phyloP scores from a whole-genome alignment of 2,888 invertebrate genomes.

The Gastracanthus pulcherrimus region DNA sequence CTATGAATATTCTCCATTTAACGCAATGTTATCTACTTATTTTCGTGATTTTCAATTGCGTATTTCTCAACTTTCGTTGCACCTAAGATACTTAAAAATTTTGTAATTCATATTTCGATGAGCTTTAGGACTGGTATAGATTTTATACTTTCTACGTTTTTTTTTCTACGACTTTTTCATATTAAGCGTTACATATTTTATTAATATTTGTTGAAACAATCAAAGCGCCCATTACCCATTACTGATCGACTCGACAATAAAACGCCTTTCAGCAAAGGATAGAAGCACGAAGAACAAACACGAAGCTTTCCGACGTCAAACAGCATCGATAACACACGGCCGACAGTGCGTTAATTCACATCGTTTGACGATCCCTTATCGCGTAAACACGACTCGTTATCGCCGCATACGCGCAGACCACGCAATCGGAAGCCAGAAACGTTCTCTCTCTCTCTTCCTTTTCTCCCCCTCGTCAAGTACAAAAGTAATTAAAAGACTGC shows the following conservation, averaged over 20 bases:
- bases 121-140: too few species aligned
- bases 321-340: not conserved
- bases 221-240: too few species aligned
- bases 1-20: too few species aligned
- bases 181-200: too few species aligned
- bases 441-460: not conserved
- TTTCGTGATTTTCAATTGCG: too few species aligned
- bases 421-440: not conserved
- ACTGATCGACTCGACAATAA: not conserved
- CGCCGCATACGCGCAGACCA: not conserved
- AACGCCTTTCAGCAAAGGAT: not conserved
- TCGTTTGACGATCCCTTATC: slow-evolving; percentile 5
- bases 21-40: too few species aligned
- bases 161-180: too few species aligned
- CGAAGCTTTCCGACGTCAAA: not conserved
- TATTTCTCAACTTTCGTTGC: too few species aligned
- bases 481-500: not conserved
- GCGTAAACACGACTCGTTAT: not conserved
- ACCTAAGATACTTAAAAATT: too few species aligned
- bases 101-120: too few species aligned
- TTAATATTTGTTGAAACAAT: too few species aligned
- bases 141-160: too few species aligned
- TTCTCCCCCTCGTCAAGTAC: not conserved
- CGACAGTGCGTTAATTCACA: not conserved
- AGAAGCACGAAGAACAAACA: not conserved